These are phyloP conservation scores for Neolamprologus hecqui DNA, from an alignment of 2,113 vertebrate genomes.

Conservation along the genomic window DNA sequence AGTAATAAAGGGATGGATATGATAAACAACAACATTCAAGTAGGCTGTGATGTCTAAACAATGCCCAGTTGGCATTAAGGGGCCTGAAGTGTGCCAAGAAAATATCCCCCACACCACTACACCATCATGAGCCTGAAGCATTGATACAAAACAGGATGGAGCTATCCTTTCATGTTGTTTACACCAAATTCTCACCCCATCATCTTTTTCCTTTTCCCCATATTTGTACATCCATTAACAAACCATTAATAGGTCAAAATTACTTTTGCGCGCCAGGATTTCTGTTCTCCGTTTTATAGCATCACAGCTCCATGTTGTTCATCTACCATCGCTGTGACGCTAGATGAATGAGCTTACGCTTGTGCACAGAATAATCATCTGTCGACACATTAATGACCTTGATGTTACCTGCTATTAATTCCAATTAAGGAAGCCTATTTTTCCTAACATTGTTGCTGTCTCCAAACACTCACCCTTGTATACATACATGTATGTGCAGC, in stretches of 20 bases:
- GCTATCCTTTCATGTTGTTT: background rate
- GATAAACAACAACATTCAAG: background rate
- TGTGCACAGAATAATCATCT: background rate
- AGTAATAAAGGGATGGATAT: background rate
- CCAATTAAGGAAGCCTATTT: background rate
- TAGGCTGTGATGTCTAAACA: background rate
- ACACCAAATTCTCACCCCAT: background rate
- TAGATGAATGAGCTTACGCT: background rate
- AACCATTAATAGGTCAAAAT: background rate
- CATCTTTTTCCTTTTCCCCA: background rate
- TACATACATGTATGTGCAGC: background rate
- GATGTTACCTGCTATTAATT: background rate
- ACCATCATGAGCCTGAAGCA: background rate
- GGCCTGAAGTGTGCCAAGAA: background rate
- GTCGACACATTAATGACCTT: background rate
- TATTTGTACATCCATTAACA: background rate
- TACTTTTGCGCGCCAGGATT: background rate
- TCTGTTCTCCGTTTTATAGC: background rate
- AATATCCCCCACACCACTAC: background rate
- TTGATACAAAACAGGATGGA: background rate
- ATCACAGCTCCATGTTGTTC: background rate
- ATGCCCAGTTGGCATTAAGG: background rate
- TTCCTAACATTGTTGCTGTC: background rate
- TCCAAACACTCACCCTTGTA: background rate
- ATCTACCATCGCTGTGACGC: background rate